A percentile compares a stretch with the other conserved stretches of the same genome.
Conservation (phyloP, 2,797 vertebrate genomes). For the Enteromius afrohamiltoni region DNA sequence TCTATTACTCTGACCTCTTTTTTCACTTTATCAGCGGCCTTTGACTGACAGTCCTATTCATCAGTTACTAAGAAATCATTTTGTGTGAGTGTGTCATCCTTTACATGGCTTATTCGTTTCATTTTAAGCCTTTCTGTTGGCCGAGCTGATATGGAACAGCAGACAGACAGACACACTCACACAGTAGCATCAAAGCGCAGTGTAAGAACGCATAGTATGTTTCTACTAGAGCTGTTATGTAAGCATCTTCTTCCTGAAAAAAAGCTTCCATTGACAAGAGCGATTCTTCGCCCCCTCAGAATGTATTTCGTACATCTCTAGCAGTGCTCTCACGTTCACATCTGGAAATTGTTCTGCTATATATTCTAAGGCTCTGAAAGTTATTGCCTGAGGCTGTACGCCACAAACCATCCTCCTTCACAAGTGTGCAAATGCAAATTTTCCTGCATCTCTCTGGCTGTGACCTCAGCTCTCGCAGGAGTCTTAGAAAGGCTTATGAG, state of each 20-base stretch:
- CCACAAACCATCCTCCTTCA: conserved; percentile 52
- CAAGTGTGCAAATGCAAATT: conserved; percentile 65
- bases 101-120: conserved; percentile 71
- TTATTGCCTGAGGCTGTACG: conserved; percentile 43
- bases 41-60: conserved; percentile 21
- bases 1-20: conserved; percentile 16
- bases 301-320: not conserved
- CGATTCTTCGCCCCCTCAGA: not conserved
- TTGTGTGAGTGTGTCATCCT: conserved; percentile 50
- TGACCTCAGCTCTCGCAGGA: conserved; percentile 34
- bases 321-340: not conserved
- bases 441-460: conserved; percentile 30
- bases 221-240: conserved; percentile 10
- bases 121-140: conserved; percentile 61
- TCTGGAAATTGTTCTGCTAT: not conserved
- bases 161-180: conserved; percentile 59
- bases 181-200: conserved; percentile 28
- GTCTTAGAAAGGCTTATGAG: conserved; percentile 33
- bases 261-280: conserved; percentile 20
- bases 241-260: conserved; percentile 3
- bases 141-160: conserved; percentile 46
- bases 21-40: conserved; percentile 14
- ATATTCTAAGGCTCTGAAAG: conserved; percentile 30
- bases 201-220: not conserved
- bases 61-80: not conserved